Base-by-base conservation (phyloP, 2,888 invertebrate species). In the Dascillus cervinus region DNA sequence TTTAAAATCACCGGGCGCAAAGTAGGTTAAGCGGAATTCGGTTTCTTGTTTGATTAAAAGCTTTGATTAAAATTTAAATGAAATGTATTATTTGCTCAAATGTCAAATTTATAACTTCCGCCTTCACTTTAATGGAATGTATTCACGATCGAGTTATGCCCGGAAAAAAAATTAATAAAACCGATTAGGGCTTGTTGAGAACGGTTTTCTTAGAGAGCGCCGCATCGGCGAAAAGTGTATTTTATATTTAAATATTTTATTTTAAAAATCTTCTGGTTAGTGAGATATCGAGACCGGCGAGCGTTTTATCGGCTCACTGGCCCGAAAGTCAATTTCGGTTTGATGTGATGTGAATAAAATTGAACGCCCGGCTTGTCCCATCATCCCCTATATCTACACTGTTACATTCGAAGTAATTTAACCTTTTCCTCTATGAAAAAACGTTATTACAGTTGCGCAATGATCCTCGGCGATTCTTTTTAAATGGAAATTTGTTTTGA, bases 311-410 rank as follows among this genome's bases (percentile, higher is more conserved):
- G 58, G 55, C 53, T 59, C 58, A 57, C 47, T 58, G 60, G 54
- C 47, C 58, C 50, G 60, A 60, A 60, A 62, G 60, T 62, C 62
- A 62, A 62, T 62, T 62, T 58, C 58, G 53, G 55, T 57, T 56
- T 58, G 59, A 61, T 60, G 60, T 60, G 59, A 60, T 56, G 59
- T 60, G 61, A 60, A 61, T 61, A 60, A 59, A 58, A 59, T 58
- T 53, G 56, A 55, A 58, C 56, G 57, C 55, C 48, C 46, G 50
- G 55, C 51, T 55, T 50, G 53, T 49, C 52, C 50, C 53, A 53
- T 56, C 57, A 53, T 46, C 52, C 52, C 50, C 51, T 50, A 49
- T 51, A 53, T 49, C 49, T 53, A 53, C 49, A 47, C 49, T 45
- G 52, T 47, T 49, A 51, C 41, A 41, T 35, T 34, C 32, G 41